These are phyloP conservation scores for Nipponia nippon DNA, from an alignment of 2,113 vertebrate genomes.

Conservation along the genomic window DNA sequence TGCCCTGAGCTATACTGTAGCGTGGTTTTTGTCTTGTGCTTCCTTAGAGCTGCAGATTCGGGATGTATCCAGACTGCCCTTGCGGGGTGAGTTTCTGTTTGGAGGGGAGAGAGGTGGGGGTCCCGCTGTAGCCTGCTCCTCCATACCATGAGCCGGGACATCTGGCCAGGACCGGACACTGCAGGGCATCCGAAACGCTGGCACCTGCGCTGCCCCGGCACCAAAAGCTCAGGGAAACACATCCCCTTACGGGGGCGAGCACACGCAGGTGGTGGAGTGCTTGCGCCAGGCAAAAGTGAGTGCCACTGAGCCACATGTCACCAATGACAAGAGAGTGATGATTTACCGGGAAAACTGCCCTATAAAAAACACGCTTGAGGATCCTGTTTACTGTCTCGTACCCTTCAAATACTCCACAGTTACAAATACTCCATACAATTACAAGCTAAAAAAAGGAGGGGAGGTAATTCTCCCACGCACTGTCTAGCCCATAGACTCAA, in stretches of 20 bases:
- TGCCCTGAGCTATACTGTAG: neutral
- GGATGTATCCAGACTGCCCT: neutral
- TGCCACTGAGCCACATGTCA: neutral
- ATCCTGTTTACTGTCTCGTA: slow-evolving; percentile 10
- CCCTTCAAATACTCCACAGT: neutral
- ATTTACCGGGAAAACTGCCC: slow-evolving; percentile 10
- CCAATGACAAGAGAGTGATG: neutral
- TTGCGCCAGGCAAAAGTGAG: neutral
- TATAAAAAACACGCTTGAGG: neutral
- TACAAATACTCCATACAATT: neutral
- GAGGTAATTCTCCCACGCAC: neutral
- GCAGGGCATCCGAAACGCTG: neutral
- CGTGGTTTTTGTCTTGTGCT: neutral
- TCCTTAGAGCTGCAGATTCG: fast-evolving
- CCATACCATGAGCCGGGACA: fast-evolving
- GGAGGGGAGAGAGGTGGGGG: neutral
- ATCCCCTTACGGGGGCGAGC: fast-evolving
- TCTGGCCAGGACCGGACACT: fast-evolving
- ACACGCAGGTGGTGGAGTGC: fast-evolving
- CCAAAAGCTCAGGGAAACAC: neutral
- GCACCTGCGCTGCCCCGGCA: neutral
- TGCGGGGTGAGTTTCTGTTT: neutral
- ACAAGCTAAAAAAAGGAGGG: neutral
- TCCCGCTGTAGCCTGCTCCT: neutral
- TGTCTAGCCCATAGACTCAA: neutral